A percentile compares a stretch with the other conserved stretches of the same genome.
Evolutionary conservation across 2,888 invertebrate species (phyloP).

Genomic region (Andrena camellia): DNA sequence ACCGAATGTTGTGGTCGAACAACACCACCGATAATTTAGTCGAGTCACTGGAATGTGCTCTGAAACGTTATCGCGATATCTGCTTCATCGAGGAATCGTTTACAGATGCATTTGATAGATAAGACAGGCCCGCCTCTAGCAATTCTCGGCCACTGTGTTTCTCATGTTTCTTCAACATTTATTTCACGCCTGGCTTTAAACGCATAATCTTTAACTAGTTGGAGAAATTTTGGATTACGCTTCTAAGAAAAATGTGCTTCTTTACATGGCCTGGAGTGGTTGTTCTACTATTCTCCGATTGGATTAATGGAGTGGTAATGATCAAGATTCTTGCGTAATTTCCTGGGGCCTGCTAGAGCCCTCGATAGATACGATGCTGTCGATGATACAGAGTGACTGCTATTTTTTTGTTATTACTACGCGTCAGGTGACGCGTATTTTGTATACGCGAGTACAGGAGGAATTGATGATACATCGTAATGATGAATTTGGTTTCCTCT

Average conservation of each 20-base stretch:
- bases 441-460: not conserved
- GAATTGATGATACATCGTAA: not conserved
- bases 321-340: conserved; percentile 14
- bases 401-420: conserved; percentile 45
- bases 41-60: not conserved
- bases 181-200: not conserved
- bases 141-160: not conserved
- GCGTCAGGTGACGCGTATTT: conserved; percentile 46
- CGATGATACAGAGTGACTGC: conserved; percentile 47
- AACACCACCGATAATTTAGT: not conserved
- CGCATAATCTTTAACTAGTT: not conserved
- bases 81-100: conserved; percentile 14
- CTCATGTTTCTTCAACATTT: not conserved
- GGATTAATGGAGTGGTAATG: not conserved
- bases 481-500: conserved; percentile 3
- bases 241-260: not conserved
- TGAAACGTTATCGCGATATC: conserved; percentile 25
- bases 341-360: not conserved
- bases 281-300: not conserved
- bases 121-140: conserved; percentile 24
- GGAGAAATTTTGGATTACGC: not conserved
- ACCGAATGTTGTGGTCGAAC: not conserved
- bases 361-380: conserved; percentile 41
- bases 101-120: conserved; percentile 30
- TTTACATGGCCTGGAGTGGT: not conserved